Percentiles rank a stretch among this genome's conserved stretches.
phyloP scores from a whole-genome alignment of 2,888 invertebrate genomes.

The Chirona hameri region DNA sequence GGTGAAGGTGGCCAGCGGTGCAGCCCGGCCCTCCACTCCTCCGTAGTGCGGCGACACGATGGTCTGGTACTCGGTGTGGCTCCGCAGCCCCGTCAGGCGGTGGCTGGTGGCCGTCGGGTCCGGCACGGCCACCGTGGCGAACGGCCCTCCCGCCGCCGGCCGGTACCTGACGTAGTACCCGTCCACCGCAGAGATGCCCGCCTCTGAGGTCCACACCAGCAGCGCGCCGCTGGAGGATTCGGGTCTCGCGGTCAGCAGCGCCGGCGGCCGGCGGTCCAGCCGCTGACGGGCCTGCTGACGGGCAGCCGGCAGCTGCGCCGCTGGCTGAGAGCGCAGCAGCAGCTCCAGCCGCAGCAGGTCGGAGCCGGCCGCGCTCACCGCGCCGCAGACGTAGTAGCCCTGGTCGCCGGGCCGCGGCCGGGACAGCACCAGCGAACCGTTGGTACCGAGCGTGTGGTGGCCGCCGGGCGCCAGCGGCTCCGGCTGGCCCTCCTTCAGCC shows the following conservation, averaged over 20 bases:
- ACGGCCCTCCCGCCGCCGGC: not conserved
- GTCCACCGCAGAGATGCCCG: not conserved
- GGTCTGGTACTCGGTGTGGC: conserved; percentile 7
- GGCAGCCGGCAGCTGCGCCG: not conserved
- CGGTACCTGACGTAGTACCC: conserved; percentile 12
- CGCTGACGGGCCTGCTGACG: not conserved
- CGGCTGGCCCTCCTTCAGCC: conserved; percentile 8
- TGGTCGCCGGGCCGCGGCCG: conserved; percentile 31
- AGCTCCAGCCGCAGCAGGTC: conserved; percentile 28
- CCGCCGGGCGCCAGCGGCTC: conserved; percentile 7
- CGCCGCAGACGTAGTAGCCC: conserved; percentile 31
- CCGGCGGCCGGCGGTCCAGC: not conserved
- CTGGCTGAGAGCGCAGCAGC: conserved; percentile 28
- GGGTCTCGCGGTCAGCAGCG: not conserved
- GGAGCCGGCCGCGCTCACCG: conserved; percentile 5
- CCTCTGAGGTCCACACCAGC: not conserved
- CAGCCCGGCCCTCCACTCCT: conserved; percentile 5
- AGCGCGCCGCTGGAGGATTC: not conserved
- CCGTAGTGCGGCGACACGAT: not conserved
- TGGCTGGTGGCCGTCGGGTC: not conserved
- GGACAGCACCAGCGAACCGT: conserved; percentile 25
- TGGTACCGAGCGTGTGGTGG: not conserved
- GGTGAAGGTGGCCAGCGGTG: not conserved
- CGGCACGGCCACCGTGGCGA: not conserved
- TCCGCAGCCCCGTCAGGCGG: not conserved